These are phyloP conservation scores for Physeter macrocephalus DNA, from an alignment of 2,113 vertebrate species.

Conservation along the genomic window DNA sequence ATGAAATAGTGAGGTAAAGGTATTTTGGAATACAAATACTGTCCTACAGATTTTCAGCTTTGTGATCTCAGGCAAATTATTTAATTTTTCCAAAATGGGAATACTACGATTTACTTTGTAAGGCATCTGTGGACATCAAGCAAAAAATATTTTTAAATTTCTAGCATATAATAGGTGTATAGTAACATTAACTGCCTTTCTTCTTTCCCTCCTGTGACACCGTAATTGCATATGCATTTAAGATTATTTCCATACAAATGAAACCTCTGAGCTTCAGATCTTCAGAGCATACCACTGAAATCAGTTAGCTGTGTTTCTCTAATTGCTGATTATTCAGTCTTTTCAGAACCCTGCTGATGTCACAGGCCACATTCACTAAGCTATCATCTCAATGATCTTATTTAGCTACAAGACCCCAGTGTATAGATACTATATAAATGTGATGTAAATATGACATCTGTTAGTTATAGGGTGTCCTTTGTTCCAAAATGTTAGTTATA, in stretches of 20 bases:
- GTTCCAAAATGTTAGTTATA: not conserved
- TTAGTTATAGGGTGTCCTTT: not conserved
- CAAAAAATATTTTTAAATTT: not conserved
- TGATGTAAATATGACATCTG: not conserved
- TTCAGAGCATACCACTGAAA: not conserved
- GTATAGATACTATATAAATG: not conserved
- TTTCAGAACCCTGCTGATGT: not conserved
- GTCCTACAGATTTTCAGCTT: not conserved
- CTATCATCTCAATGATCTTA: not conserved
- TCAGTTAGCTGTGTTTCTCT: not conserved
- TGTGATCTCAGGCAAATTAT: not conserved
- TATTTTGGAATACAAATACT: not conserved
- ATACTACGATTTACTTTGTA: not conserved
- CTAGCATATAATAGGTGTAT: not conserved
- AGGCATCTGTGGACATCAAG: not conserved
- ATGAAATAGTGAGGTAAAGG: not conserved
- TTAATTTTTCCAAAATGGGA: constrained; percentile 1
- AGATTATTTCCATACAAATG: not conserved
- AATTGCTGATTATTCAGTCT: not conserved
- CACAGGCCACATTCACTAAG: not conserved
- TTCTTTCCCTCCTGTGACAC: not conserved
- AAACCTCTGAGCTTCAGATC: not conserved
- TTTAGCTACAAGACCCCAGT: not conserved
- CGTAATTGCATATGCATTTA: not conserved
- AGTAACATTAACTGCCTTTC: not conserved